Conservation (phyloP, 2,113 vertebrate genomes). For the Eclectus roratus region DNA sequence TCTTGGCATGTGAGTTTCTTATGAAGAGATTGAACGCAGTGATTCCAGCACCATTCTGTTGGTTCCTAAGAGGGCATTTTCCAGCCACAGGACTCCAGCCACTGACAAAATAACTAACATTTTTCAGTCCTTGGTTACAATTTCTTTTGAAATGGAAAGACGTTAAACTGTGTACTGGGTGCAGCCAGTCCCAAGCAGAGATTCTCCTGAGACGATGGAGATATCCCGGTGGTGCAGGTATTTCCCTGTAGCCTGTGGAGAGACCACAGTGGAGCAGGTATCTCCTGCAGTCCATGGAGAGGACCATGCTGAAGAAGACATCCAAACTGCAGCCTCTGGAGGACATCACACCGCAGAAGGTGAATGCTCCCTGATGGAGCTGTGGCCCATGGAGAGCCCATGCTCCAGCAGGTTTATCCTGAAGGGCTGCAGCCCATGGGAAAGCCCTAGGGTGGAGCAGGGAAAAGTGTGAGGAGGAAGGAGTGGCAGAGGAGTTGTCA, state of each 20-base stretch:
- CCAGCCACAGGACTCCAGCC: neutral
- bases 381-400: neutral
- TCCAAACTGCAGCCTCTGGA: neutral
- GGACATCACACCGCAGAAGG: neutral
- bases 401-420: neutral
- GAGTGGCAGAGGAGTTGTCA: neutral
- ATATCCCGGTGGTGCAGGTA: neutral
- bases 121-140: neutral
- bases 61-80: neutral
- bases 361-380: neutral
- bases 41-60: neutral
- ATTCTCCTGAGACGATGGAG: neutral
- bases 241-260: neutral
- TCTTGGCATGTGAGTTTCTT: neutral
- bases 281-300: neutral
- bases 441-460: neutral
- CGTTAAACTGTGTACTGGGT: neutral
- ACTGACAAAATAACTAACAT: neutral
- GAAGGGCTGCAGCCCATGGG: neutral
- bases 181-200: neutral
- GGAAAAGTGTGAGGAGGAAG: neutral
- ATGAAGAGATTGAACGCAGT: neutral
- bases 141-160: neutral
- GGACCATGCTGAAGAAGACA: neutral
- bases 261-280: neutral